Base-by-base conservation (phyloP, 2,888 invertebrate species). In the Orthosia incerta region DNA sequence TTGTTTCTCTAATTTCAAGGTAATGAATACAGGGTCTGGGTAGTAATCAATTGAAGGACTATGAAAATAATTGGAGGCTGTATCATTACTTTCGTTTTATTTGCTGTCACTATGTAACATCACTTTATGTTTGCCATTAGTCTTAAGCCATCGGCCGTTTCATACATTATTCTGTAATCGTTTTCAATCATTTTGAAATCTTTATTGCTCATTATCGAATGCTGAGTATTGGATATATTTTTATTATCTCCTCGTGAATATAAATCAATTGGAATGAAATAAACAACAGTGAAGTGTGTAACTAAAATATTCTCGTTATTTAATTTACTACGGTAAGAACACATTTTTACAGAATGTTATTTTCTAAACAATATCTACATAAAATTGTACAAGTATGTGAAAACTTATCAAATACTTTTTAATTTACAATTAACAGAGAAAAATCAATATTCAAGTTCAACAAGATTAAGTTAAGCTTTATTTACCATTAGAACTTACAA, bases 321-420 rank as follows among this genome's bases (percentile, higher is more conserved):
- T 96, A 96, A 96, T 96, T 96, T 96, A 96, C 96, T 96, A 96
- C 89, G 91, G 93, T 96, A 96, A 96, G 96, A 96, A 96, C 96
- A 96, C 96, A 96, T 96, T 96, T 96, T 96, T 96, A 96, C 96
- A 96, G 94, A 95, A 95, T 96, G 96, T 96, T 96, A 96, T 95
- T 92, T 92, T 91, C 95, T 96, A 95, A 94, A 93, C 90, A 93
- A 92, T 96, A 96, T 96, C 95, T 96, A 96, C 96, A 96, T 95
- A 95, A 92, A 94, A 95, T 95, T 96, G 95, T 96, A 96, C 96
- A 96, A 86, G 94, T 95, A 96, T 92, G 93, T 95, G 94, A 95
- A 95, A 95, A 93, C 95, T 95, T 96, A 95, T 74, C 86, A 92
- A 91, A 91, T 93, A 94, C 87, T 89, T 92, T 94, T 94, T 92